phyloP scores from a whole-genome alignment of 2,888 invertebrate species.

The Euclidia mi region DNA sequence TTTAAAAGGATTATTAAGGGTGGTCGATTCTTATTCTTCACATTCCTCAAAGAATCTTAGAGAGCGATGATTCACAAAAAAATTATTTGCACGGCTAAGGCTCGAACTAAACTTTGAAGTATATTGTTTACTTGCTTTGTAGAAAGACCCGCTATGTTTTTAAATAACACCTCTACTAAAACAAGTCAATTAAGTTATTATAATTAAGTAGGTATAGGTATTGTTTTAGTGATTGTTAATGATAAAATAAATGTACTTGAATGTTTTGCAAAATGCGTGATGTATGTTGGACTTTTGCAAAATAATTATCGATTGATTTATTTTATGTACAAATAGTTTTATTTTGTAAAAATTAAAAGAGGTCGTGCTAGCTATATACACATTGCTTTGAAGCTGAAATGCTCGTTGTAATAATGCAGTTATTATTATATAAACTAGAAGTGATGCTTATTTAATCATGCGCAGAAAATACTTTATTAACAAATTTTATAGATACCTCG shows the following conservation, averaged over 20 bases:
- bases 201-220: conserved; percentile 33
- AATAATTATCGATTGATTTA: conserved; percentile 32
- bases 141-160: neutral
- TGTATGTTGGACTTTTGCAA: conserved; percentile 16
- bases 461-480: neutral
- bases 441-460: conserved; percentile 1
- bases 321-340: conserved; percentile 50
- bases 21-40: no score
- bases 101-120: no score
- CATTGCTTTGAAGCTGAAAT: neutral
- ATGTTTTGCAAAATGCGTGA: conserved; percentile 27
- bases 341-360: conserved; percentile 2
- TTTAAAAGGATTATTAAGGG: no score
- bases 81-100: no score
- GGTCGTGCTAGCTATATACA: neutral
- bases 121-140: no score
- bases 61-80: no score
- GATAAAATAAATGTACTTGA: conserved; percentile 34
- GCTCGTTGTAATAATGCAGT: conserved; percentile 14
- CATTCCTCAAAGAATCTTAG: no score
- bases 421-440: conserved; percentile 11
- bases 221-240: conserved; percentile 25
- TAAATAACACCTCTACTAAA: conserved; percentile 44
- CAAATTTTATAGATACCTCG: neutral
- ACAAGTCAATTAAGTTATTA: conserved; percentile 47